Evolutionary conservation across 1,140 invertebrate genomes (phyloP).

Genomic region (Armadillidium nasatum): DNA sequence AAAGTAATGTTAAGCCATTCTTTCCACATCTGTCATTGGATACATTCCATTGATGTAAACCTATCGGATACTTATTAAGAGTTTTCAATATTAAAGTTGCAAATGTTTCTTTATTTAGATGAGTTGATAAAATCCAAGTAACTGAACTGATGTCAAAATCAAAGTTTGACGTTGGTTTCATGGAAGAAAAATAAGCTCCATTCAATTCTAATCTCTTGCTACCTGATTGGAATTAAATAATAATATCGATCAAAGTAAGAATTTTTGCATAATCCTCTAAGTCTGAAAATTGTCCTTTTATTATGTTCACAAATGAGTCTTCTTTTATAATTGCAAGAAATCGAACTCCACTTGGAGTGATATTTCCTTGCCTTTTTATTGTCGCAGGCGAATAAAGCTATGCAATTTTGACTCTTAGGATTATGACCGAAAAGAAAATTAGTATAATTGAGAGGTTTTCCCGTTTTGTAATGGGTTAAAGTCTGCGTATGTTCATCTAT

Average conservation of each 20-base stretch:
- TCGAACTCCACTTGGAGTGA: background rate
- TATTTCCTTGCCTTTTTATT: background rate
- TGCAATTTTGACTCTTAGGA: background rate
- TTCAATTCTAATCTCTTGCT: background rate
- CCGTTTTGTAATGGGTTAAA: background rate
- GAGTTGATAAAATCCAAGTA: background rate
- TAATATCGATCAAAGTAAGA: background rate
- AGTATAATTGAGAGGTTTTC: background rate
- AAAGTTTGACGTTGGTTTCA: too few species aligned
- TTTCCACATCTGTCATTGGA: background rate
- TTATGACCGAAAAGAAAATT: background rate
- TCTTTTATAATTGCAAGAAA: background rate
- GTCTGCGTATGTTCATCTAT: background rate
- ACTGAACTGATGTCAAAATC: too few species aligned
- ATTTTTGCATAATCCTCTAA: background rate
- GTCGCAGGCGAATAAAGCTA: background rate
- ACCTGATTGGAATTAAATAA: background rate
- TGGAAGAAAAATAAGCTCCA: background rate
- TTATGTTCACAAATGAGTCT: background rate
- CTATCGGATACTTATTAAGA: background rate
- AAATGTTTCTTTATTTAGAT: background rate
- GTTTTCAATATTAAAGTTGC: background rate
- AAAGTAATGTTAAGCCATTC: background rate
- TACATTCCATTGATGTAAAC: constrained; percentile 8
- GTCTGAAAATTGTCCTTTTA: background rate